Percentiles rank a stretch among this genome's conserved stretches.
Conservation (phyloP, 2,113 vertebrate genomes). For the Phalacrocorax pelagicus region DNA sequence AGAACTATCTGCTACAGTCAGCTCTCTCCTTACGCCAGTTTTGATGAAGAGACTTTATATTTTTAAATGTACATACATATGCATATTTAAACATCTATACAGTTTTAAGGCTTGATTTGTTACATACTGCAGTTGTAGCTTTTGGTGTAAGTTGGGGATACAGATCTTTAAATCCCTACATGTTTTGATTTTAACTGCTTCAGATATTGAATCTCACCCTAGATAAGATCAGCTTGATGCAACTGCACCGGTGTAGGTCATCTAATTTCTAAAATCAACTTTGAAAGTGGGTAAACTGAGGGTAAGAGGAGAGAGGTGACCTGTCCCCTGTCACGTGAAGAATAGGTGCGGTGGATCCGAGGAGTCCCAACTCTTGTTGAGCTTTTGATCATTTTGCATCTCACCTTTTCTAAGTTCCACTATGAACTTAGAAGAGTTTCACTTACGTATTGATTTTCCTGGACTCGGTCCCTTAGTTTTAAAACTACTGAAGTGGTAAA, state of each 20-base stretch:
- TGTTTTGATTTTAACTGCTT: neutral
- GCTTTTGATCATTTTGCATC: neutral
- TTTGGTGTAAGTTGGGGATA: neutral
- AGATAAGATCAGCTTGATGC: neutral
- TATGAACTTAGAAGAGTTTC: neutral
- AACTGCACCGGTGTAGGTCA: neutral
- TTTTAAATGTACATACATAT: neutral
- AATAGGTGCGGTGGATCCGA: neutral
- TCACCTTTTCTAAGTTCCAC: neutral
- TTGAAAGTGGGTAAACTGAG: neutral
- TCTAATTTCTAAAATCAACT: neutral
- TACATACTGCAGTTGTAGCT: neutral
- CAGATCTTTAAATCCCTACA: accelerated
- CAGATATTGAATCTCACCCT: neutral
- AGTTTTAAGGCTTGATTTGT: neutral
- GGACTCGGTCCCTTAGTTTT: neutral
- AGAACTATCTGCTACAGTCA: neutral
- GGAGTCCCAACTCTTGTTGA: neutral
- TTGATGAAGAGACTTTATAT: neutral
- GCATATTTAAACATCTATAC: neutral
- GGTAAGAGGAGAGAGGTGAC: neutral
- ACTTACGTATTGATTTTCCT: neutral
- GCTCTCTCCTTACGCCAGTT: neutral
- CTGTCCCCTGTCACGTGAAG: neutral
- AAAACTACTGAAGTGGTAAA: slow-evolving; percentile 12